Conservation (phyloP, 2,113 vertebrate genomes). For the Macaca nemestrina region DNA sequence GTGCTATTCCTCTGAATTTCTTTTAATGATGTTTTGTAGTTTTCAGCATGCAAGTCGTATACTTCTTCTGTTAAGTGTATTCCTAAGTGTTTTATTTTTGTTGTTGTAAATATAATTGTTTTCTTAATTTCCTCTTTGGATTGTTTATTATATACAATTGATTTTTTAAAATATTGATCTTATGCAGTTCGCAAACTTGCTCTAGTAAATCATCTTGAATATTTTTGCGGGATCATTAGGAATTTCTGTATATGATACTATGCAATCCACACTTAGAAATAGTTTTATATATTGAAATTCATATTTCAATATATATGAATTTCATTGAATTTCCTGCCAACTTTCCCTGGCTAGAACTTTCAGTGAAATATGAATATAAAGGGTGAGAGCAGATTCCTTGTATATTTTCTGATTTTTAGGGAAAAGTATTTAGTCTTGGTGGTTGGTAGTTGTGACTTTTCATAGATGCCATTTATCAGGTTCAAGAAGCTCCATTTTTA, state of each 20-base stretch:
- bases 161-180: background rate
- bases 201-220: background rate
- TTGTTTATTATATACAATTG: background rate
- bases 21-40: background rate
- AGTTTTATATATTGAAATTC: too few species aligned
- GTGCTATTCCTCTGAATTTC: too few species aligned
- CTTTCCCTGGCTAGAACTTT: background rate
- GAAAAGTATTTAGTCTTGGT: background rate
- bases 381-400: background rate
- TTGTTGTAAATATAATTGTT: background rate
- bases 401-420: background rate
- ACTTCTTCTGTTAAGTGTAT: background rate
- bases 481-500: background rate
- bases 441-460: background rate
- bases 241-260: background rate
- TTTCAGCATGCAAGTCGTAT: background rate
- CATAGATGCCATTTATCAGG: background rate
- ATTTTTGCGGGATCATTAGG: background rate
- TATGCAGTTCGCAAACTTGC: background rate
- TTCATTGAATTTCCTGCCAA: background rate
- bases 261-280: background rate
- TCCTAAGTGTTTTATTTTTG: background rate
- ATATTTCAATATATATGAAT: background rate
- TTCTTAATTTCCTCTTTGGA: background rate
- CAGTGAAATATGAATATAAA: background rate